Conservation (phyloP, 2,113 vertebrate species). For the Pterocles gutturalis region DNA sequence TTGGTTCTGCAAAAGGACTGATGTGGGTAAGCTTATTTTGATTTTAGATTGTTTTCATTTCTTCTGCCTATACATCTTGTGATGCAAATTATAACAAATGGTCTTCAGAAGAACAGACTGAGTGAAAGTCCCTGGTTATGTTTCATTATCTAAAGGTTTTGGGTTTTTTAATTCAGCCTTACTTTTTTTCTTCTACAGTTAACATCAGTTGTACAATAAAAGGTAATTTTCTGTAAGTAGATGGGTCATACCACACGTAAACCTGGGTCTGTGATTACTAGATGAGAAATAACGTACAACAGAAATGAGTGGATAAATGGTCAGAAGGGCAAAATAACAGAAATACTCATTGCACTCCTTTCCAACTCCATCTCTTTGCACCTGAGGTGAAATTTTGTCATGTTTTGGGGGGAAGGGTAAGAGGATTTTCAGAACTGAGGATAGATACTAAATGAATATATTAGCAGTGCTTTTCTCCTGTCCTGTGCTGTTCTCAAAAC, state of each 20-base stretch:
- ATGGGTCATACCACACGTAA: not conserved
- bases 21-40: not conserved
- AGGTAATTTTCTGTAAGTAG: not conserved
- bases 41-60: constrained; percentile 13
- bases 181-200: not conserved
- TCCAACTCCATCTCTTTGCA: not conserved
- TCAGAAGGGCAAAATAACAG: not conserved
- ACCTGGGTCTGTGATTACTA: not conserved
- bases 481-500: constrained; percentile 54
- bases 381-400: constrained; percentile 3
- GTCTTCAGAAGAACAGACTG: not conserved
- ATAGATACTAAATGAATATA: constrained; percentile 37
- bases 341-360: not conserved
- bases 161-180: not conserved
- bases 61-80: not conserved
- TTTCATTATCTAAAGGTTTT: not conserved
- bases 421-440: constrained; percentile 20
- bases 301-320: not conserved
- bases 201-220: not conserved
- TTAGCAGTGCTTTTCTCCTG: constrained; percentile 53
- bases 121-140: not conserved
- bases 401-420: not conserved
- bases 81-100: not conserved
- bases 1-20: not conserved
- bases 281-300: not conserved